Evolutionary conservation across 2,888 invertebrate species (phyloP), one percentile per base, ranked within the genome.

Genomic region (Thymelicus acteon): DNA sequence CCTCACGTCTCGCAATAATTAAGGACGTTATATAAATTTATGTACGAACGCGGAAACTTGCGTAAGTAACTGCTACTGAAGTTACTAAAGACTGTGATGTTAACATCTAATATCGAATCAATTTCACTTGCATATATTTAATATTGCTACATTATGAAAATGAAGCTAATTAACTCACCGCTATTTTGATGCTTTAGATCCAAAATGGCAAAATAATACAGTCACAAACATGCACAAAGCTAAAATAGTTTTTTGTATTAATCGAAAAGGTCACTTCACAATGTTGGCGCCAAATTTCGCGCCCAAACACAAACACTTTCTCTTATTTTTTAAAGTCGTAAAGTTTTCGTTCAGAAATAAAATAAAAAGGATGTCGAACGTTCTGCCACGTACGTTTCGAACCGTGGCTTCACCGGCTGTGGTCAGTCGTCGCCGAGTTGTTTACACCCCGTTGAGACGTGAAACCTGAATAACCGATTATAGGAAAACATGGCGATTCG

Each of bases 381-480:
- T 79, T 75, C 78, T 13, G 91, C 92, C 92, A 92, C 93, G 92
- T 91, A 83, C 87, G 84, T 69, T 74, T 73, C 85, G 87, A 84
- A 77, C 88, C 78, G 90, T 90, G 92, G 92, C 90, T 86, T 81
- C 82, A 85, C 91, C 91, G 91, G 87, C 87, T 91, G 83, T 92
- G 90, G 77, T 77, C 60, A 72, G 67, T 73, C 66, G 67, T 48
- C 71, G 60, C 61, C 72, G 73, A 65, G 75, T 88, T 90, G 89
- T 90, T 90, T 90, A 90, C 88, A 84, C 67, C 68, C 63, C 58
- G 67, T 15, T 58, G 72, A 73, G 73, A 72, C 82, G 79, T 80
- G 81, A 77, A 77, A 74, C 74, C 66, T 71, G 80, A 76, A 78
- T 85, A 90, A 78, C 86, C 91, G 85, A 82, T 81, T 84, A 80